Conservation (phyloP, 1,140 invertebrate species). For the Camponotus floridanus region DNA sequence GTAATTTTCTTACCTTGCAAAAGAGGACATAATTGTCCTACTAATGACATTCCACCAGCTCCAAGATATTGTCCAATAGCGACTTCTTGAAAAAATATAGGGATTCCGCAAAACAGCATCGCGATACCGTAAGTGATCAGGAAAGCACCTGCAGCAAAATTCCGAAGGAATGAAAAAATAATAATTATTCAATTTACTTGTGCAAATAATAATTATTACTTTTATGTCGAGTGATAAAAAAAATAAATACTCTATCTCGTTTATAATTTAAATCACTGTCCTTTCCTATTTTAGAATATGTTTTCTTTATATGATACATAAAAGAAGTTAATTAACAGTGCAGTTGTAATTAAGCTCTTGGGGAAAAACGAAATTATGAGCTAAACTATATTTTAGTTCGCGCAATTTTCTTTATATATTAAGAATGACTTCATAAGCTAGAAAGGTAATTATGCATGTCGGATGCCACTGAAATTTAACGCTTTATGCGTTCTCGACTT, state of each 20-base stretch:
- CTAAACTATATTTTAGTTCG: conserved; percentile 3
- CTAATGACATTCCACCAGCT: conserved; percentile 88
- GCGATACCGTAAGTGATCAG: conserved; percentile 91
- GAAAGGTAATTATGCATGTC: conserved; percentile 13
- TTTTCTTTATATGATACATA: not conserved
- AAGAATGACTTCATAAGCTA: conserved; percentile 17
- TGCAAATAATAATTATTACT: conserved; percentile 30
- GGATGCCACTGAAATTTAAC: conserved; percentile 4
- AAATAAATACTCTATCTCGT: not conserved
- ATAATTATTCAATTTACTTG: not conserved
- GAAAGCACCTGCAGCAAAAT: conserved; percentile 86
- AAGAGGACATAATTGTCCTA: conserved; percentile 88
- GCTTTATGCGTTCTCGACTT: conserved; percentile 4
- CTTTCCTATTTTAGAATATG: not conserved
- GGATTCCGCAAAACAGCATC: conserved; percentile 91
- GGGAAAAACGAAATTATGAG: not conserved
- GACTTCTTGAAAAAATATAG: conserved; percentile 93
- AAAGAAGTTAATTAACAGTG: conserved; percentile 9
- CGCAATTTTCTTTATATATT: not conserved
- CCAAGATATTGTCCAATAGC: conserved; percentile 89
- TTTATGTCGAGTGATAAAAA: not conserved
- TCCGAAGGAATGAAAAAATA: conserved; percentile 12
- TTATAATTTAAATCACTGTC: not conserved
- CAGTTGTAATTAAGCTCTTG: conserved; percentile 13
- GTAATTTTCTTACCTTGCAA: conserved; percentile 86